phyloP scores from a whole-genome alignment of 2,888 invertebrate genomes.

The Omphaloscelis lunosa region DNA sequence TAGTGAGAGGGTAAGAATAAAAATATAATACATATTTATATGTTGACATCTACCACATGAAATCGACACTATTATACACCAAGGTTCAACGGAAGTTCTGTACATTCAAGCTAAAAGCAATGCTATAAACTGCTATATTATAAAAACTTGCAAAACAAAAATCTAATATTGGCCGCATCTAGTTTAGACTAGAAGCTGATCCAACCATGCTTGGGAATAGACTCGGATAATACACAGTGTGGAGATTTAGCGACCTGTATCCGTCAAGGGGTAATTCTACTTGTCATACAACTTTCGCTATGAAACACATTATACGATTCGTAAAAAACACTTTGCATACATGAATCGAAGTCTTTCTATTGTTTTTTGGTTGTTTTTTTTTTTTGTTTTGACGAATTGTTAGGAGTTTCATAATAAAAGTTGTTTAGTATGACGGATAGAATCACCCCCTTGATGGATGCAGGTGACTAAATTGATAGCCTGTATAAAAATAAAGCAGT shows the following conservation, averaged over 20 bases:
- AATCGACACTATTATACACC: constrained; percentile 61
- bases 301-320: too few relatives aligned
- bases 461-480: too few relatives aligned
- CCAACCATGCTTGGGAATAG: constrained; percentile 8
- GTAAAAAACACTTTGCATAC: too few relatives aligned
- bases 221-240: not conserved
- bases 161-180: not conserved
- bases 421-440: too few relatives aligned
- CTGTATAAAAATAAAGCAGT: constrained; percentile 24
- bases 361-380: too few relatives aligned
- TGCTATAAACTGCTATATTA: constrained; percentile 10
- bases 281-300: too few relatives aligned
- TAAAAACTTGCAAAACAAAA: not conserved
- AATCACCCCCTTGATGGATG: too few relatives aligned
- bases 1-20: constrained; percentile 21
- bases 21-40: constrained; percentile 48
- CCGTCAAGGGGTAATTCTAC: too few relatives aligned
- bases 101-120: constrained; percentile 43
- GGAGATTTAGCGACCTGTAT: too few relatives aligned
- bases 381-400: too few relatives aligned
- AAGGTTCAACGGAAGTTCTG: constrained; percentile 25
- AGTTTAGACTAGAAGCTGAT: constrained; percentile 1
- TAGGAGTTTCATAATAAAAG: too few relatives aligned
- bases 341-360: too few relatives aligned
- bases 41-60: constrained; percentile 58